Base-by-base conservation (phyloP, 2,797 vertebrate genomes). In the Sebastes variabilis region DNA sequence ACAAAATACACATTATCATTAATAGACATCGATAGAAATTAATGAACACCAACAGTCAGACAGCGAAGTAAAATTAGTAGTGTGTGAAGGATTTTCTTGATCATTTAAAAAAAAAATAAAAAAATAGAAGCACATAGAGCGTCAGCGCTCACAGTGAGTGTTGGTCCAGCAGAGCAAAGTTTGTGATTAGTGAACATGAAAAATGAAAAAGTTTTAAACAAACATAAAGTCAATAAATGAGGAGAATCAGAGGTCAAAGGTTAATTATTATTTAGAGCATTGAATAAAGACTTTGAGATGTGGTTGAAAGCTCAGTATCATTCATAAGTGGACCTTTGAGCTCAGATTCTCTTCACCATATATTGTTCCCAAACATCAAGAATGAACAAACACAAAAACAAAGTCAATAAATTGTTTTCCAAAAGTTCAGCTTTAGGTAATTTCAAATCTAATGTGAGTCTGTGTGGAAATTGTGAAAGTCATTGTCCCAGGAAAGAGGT, bases 1-100 rank as follows among this genome's bases (percentile, higher is more conserved):
- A 88, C 74, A 91, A 91, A 93, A 92, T 87, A 83, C 81, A 92
- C 61, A 82, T 87, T 4, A 71, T 81, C 81, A 95, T 86, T 89
- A 85, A 81, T 75, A 81, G 79, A 88, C 83, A 95, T 92, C 59
- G 79, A 88, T 7, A 87, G 78, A 76, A 85, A 90, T 81, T 64
- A 86, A 76, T 64, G 94, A 16, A 91, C 81, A 89, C 85, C 82
- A 72, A 90, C 27, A 82, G 58, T 79, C 46, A 49, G 24, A 81
- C 70, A 84, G 56, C 69, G 64, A 87, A 66, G 74, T 81, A 38
- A 66, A 84, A 86, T 87, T 87, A 88, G n/a, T 80, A 79, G 69
- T 67, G 72, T 76, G 68, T 80, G 56, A 82, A 73, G 56, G 27
- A 77, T 59, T 59, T 79, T 66, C 16, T 69, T 62, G 46, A 85